Base-by-base conservation (phyloP, 2,113 vertebrate species). In the Carassius gibelio region DNA sequence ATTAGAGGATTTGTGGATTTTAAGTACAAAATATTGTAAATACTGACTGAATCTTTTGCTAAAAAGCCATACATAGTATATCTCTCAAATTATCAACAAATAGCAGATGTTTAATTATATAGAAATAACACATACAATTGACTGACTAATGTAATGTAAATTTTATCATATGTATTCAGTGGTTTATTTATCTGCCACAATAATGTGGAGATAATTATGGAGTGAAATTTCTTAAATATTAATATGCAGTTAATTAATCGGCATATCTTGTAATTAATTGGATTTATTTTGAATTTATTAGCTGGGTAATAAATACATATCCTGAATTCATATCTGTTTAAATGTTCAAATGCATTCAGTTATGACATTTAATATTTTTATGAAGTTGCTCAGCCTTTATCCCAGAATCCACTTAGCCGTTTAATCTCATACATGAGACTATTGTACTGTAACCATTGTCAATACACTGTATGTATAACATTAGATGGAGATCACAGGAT, bases 401-500 rank as follows among this genome's bases (percentile, higher is more conserved):
- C 72, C 59, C 72, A 50, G 57, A 62, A 75, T 30, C 55, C 26
- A 3, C 42, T 77, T 21, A 21, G 11, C 38, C 75, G 19, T 72
- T 30, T 59, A 59, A 34, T 59, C 48, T 82, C 50, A 83, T 9
- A 23, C n/a, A 57, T 50, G 38, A 52, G 50, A 19, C 64, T 69
- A 19, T 76, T 81, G 59, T 75, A 84, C 45, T 68, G 21, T 61
- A 69, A 75, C 45, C 30, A 68, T 69, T 55, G 66, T 80, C 82
- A 84, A 84, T 80, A 80, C 55, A 84, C 69, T 77, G 59, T 81
- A 75, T 6, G 5, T 59, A 55, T 62, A 50, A 77, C 77, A 77
- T 62, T 72, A 82, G 71, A 82, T 19, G 23, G 52, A 38, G 77
- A 52, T 72, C 69, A 38, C 38, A 61, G 80, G 19, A 75, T 81